Percentiles rank a stretch among this genome's conserved stretches.
phyloP scores from a whole-genome alignment of 2,113 vertebrate species.

The Raja brachyura region DNA sequence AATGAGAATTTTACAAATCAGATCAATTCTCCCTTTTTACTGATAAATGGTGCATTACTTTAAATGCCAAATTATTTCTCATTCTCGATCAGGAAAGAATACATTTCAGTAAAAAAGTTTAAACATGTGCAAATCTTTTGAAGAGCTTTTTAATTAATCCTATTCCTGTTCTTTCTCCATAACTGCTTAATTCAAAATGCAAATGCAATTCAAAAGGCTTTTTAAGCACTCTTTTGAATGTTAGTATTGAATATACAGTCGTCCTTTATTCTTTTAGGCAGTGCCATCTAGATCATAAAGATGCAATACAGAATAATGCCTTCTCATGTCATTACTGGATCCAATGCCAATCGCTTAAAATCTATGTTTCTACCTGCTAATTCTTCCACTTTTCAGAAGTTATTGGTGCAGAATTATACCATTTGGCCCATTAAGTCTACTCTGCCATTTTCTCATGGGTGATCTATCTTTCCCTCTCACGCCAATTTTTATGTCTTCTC shows the following conservation, averaged over 20 bases:
- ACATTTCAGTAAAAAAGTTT: background rate
- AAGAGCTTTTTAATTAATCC: too few relatives aligned
- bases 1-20: background rate
- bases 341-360: background rate
- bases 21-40: background rate
- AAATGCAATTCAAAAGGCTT: too few relatives aligned
- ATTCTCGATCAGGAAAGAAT: background rate
- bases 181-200: too few relatives aligned
- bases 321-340: background rate
- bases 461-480: too few relatives aligned
- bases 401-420: too few relatives aligned
- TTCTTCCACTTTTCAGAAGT: background rate
- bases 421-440: too few relatives aligned
- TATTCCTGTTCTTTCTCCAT: too few relatives aligned
- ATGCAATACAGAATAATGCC: background rate
- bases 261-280: too few relatives aligned
- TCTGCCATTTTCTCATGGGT: too few relatives aligned
- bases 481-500: too few relatives aligned
- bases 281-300: background rate
- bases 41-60: constrained; percentile 9
- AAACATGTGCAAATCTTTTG: background rate
- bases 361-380: background rate
- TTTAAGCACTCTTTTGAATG: background rate
- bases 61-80: background rate
- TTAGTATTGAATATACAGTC: background rate